Percentiles rank a stretch among this genome's conserved stretches.
Evolutionary conservation across 2,113 vertebrate genomes (phyloP).

Genomic region (Indicator maculatus): DNA sequence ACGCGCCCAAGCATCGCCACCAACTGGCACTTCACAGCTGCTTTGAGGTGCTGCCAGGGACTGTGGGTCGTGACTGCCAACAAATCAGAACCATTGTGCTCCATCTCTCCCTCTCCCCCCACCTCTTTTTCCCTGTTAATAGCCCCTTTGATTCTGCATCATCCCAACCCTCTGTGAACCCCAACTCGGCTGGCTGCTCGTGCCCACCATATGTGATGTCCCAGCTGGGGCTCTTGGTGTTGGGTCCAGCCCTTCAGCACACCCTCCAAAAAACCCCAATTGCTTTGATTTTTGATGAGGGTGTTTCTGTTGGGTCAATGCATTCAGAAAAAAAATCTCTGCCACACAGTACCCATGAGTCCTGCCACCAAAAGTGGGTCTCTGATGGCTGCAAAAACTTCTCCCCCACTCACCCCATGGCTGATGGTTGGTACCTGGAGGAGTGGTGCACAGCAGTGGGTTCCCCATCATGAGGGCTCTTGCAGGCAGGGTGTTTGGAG

Average conservation of each 20-base stretch:
- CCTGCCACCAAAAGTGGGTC: neutral
- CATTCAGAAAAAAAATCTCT: neutral
- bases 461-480: rapidly evolving
- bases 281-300: neutral
- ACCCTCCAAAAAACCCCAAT: neutral
- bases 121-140: neutral
- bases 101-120: neutral
- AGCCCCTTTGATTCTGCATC: slow-evolving; percentile 50
- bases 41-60: slow-evolving; percentile 63
- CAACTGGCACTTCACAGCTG: slow-evolving; percentile 49
- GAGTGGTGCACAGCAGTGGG: rapidly evolving
- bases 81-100: slow-evolving; percentile 51
- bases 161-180: neutral
- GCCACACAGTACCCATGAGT: rapidly evolving
- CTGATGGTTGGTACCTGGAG: neutral
- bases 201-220: neutral
- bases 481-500: neutral
- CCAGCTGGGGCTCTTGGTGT: neutral
- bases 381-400: neutral
- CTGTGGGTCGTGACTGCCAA: slow-evolving; percentile 1
- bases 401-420: rapidly evolving
- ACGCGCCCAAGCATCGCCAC: neutral
- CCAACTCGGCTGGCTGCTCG: neutral
- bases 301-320: neutral
- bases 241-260: neutral